Percentiles rank a stretch among this genome's conserved stretches.
phyloP scores from a whole-genome alignment of 2,888 invertebrate species.

The Hylaea fasciaria region DNA sequence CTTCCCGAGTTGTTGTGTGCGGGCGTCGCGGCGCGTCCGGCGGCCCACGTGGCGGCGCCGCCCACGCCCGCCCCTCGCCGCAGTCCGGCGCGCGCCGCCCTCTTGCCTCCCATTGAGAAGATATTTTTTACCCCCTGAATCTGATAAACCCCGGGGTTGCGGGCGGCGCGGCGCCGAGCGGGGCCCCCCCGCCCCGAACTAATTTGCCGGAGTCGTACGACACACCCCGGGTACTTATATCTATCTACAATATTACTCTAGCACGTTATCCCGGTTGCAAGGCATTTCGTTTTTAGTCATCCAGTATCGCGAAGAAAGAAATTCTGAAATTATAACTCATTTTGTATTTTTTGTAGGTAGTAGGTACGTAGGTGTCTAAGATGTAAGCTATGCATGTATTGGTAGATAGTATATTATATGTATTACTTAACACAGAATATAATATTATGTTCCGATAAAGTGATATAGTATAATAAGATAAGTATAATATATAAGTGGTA shows the following conservation, averaged over 20 bases:
- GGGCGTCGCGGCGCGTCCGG: conserved; percentile 47
- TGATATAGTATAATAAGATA: too few species aligned
- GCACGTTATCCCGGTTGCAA: conserved; percentile 82
- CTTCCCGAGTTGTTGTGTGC: conserved; percentile 55
- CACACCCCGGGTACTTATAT: conserved; percentile 84
- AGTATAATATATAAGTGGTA: too few species aligned
- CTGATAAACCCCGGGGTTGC: conserved; percentile 78
- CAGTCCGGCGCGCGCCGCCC: conserved; percentile 64
- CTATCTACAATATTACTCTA: conserved; percentile 84
- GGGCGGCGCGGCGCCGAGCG: conserved; percentile 47
- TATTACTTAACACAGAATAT: neutral
- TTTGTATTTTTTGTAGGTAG: conserved; percentile 29
- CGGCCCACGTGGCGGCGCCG: conserved; percentile 78
- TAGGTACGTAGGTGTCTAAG: too few species aligned
- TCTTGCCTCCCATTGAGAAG: conserved; percentile 82
- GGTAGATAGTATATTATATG: too few species aligned
- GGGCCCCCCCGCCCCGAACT: conserved; percentile 84
- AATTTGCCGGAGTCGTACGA: conserved; percentile 83
- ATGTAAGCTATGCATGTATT: too few species aligned
- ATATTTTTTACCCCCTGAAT: conserved; percentile 84
- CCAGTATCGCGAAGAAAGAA: conserved; percentile 64
- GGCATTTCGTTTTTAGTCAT: conserved; percentile 79
- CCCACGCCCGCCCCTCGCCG: conserved; percentile 76
- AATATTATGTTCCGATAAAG: neutral
- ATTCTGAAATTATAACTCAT: conserved; percentile 63